Percentiles rank a stretch among this genome's conserved stretches.
Evolutionary conservation across 2,888 invertebrate genomes (phyloP).

Genomic region (Nomada goodeniana): DNA sequence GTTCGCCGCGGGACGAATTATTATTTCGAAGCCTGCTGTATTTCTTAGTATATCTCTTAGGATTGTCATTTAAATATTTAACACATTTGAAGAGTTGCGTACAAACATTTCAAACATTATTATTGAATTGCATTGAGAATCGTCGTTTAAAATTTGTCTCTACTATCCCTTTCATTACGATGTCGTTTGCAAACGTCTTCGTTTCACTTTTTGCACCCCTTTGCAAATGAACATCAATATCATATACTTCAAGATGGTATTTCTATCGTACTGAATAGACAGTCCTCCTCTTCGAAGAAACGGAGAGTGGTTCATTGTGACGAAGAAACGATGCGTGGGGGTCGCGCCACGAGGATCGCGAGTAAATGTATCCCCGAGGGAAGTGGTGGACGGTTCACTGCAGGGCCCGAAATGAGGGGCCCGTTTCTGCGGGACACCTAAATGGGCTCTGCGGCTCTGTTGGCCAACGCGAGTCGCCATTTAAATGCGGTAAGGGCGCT

Average conservation of each 20-base stretch:
- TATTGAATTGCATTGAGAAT: too few species aligned
- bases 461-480: conserved; percentile 58
- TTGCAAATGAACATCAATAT: conserved; percentile 8
- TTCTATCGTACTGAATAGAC: conserved; percentile 19
- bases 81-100: too few species aligned
- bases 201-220: background rate
- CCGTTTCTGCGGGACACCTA: conserved; percentile 66
- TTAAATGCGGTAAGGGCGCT: conserved; percentile 57
- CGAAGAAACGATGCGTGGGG: conserved; percentile 59
- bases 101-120: background rate
- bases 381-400: conserved; percentile 56
- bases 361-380: conserved; percentile 63
- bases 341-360: conserved; percentile 67
- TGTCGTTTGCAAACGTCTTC: background rate
- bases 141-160: too few species aligned
- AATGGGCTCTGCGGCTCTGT: conserved; percentile 67
- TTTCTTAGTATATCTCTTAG: too few species aligned
- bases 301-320: conserved; percentile 55
- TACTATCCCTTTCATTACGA: background rate
- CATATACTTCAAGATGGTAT: background rate
- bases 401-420: conserved; percentile 63
- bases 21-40: too few species aligned
- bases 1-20: too few species aligned
- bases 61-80: too few species aligned
- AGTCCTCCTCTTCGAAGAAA: conserved; percentile 26